Conservation (phyloP, 1,140 invertebrate species). For the Aphelenchoides besseyi region DNA sequence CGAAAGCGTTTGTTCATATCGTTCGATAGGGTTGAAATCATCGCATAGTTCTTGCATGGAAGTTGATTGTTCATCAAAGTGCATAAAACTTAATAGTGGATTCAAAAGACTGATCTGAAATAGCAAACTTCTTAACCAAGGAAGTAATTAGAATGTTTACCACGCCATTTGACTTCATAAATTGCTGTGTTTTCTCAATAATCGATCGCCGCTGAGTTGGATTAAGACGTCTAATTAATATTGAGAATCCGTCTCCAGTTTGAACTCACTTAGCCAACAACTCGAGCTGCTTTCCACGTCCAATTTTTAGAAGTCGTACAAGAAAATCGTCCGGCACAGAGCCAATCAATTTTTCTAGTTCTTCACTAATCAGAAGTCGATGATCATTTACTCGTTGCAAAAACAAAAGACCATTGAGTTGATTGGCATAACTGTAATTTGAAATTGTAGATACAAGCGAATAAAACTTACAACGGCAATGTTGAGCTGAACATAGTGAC, state of each 20-base stretch:
- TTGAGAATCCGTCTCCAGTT: too few relatives aligned
- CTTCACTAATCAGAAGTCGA: not conserved
- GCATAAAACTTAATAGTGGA: not conserved
- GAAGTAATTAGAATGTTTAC: not conserved
- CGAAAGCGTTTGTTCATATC: not conserved
- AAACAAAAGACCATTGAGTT: constrained; percentile 13
- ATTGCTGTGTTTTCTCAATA: not conserved
- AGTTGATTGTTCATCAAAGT: not conserved
- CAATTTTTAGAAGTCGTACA: constrained; percentile 11
- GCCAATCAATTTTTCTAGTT: not conserved
- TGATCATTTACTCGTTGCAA: constrained; percentile 4
- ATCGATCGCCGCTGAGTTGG: too few relatives aligned
- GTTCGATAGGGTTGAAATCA: not conserved
- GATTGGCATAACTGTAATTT: constrained; percentile 5
- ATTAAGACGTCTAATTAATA: too few relatives aligned
- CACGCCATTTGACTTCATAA: not conserved
- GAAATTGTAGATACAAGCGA: not conserved
- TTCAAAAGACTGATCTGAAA: not conserved
- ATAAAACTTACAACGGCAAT: not conserved
- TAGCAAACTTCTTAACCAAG: too few relatives aligned
- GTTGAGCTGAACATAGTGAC: not conserved
- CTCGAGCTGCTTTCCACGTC: not conserved
- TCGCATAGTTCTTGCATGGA: too few relatives aligned
- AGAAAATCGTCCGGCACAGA: constrained; percentile 8
- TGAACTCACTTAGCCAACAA: not conserved